These are phyloP conservation scores for Achroia grisella DNA, from an alignment of 1,140 invertebrate genomes.

Conservation along the genomic window DNA sequence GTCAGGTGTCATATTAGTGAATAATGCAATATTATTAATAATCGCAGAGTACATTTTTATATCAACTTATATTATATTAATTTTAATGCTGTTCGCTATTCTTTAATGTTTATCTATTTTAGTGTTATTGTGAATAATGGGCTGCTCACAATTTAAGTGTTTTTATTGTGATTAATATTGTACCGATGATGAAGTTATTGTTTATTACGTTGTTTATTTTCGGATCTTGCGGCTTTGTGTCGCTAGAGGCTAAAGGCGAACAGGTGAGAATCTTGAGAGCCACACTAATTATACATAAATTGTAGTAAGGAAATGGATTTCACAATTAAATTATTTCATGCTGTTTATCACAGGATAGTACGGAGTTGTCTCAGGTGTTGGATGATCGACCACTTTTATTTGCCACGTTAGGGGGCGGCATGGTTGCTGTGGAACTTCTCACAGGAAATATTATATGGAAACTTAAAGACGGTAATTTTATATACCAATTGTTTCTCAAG, in stretches of 20 bases:
- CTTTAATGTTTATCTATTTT: too few relatives aligned
- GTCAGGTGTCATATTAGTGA: too few relatives aligned
- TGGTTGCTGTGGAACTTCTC: constrained; percentile 88
- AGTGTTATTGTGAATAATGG: too few relatives aligned
- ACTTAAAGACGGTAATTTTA: constrained; percentile 86
- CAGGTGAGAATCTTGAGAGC: neutral
- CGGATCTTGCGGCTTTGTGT: neutral
- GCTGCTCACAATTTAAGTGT: too few relatives aligned
- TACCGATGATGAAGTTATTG: too few relatives aligned
- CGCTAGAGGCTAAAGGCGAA: neutral
- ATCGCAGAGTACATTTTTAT: too few relatives aligned
- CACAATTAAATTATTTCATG: neutral
- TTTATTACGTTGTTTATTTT: neutral
- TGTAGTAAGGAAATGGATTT: neutral
- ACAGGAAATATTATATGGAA: constrained; percentile 92
- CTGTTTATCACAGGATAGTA: constrained; percentile 70
- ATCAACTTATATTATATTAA: too few relatives aligned
- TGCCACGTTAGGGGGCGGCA: constrained; percentile 92
- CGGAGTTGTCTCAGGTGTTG: constrained; percentile 78
- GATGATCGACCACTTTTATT: constrained; percentile 86
- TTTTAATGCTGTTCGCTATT: too few relatives aligned
- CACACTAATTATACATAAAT: neutral
- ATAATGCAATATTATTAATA: too few relatives aligned
- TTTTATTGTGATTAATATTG: too few relatives aligned
- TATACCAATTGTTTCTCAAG: neutral